Evolutionary conservation across 2,113 vertebrate genomes (phyloP), one percentile per base, ranked within the genome.

Genomic region (Pomatostomus ruficeps): DNA sequence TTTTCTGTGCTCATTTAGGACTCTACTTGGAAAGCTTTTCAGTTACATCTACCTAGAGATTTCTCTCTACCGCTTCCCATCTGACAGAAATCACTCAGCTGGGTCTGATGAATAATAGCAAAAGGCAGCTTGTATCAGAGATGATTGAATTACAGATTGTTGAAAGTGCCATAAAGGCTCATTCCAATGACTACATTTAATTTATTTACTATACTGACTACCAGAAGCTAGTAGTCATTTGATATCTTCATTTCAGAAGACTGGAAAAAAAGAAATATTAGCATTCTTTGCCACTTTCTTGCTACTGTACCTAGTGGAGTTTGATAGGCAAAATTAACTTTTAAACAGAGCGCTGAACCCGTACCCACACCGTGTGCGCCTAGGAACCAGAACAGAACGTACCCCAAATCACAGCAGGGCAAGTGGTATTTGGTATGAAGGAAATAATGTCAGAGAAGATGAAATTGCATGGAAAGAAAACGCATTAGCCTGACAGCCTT

Each of bases 41-140:
- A 87, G 91, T 77, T 93, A 95, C 84, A 97, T 95, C 96, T 95
- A 97, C 94, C 95, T 79, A 97, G 96, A 96, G 94, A 97, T 94
- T 97, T 97, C 95, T 87, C 92, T 85, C 92, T 84, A 92, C 90
- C 38, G 68, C 95, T 96, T 97, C 93, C 90, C 85, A 94, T 96
- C 94, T 97, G 96, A 98, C 94, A 94, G 96, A 88, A 97, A 98
- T 97, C 95, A 95, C 96, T 98, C 97, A 97, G 89, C 95, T 97
- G 95, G 94, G 90, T 97, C 97, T 91, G 95, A 97, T 97, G 96
- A 97, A 98, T 96, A 97, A 98, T 74, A 95, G 96, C 95, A 96
- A 96, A 98, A 96, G 96, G 94, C 96, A 97, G 97, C 96, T 95
- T 95, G 40, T 91, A 96, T 95, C 91, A 94, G 58, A 87, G 89